A percentile compares a stretch with the other conserved stretches of the same genome.
Conservation (phyloP, 1,140 invertebrate genomes). For the Spodoptera litura region DNA sequence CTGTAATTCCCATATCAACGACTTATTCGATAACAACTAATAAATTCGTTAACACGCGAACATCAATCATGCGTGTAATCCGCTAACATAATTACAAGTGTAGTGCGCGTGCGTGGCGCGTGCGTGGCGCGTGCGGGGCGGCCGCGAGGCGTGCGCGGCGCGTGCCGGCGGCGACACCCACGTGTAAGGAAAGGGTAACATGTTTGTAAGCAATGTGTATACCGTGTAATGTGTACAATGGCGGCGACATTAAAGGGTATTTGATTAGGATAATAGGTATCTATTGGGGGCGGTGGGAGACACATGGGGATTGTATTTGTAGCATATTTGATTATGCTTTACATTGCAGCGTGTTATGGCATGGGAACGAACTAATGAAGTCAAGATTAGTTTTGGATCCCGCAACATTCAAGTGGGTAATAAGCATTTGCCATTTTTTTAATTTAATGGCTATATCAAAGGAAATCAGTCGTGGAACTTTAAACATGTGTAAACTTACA, state of each 20-base stretch:
- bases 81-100: conserved; percentile 42
- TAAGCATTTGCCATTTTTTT: too few species aligned
- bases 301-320: conserved; percentile 33
- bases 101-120: not conserved
- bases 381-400: too few species aligned
- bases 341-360: not conserved
- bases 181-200: conserved; percentile 22
- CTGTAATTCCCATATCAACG: conserved; percentile 19
- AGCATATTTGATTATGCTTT: conserved; percentile 22
- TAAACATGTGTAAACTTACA: too few species aligned
- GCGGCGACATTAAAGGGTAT: conserved; percentile 20
- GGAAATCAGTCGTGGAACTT: too few species aligned
- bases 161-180: conserved; percentile 1
- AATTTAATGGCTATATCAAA: too few species aligned
- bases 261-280: conserved; percentile 46
- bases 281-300: conserved; percentile 11
- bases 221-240: not conserved
- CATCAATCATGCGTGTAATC: conserved; percentile 46
- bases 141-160: not conserved
- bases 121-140: not conserved
- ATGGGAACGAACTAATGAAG: not conserved
- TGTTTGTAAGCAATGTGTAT: conserved; percentile 25
- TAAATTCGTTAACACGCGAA: conserved; percentile 41
- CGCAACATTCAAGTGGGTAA: too few species aligned
- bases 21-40: conserved; percentile 38